phyloP scores from a whole-genome alignment of 2,113 vertebrate species.

The Morone chrysops region DNA sequence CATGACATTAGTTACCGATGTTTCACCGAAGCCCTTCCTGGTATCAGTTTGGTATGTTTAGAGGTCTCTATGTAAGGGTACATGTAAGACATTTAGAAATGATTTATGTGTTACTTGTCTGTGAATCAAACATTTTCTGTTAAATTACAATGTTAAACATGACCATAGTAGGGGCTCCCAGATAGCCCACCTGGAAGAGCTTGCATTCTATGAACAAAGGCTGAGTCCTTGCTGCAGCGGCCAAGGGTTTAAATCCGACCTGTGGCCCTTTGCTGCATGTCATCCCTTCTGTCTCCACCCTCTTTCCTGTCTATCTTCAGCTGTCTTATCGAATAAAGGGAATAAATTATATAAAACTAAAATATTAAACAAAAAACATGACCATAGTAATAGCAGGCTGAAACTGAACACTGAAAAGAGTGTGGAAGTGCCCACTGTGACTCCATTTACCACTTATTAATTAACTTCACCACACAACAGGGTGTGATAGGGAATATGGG shows the following conservation, averaged over 20 bases:
- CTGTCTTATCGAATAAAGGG: too few relatives aligned
- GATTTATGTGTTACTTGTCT: not conserved
- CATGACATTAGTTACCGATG: slow-evolving; percentile 39
- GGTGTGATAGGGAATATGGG: not conserved
- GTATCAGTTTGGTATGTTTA: not conserved
- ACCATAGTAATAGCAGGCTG: too few relatives aligned
- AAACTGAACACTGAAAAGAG: not conserved
- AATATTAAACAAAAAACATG: too few relatives aligned
- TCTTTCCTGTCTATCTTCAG: too few relatives aligned
- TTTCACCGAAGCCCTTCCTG: not conserved
- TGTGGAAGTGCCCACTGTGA: not conserved
- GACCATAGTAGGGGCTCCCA: not conserved
- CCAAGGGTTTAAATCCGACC: not conserved
- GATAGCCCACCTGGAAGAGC: too few relatives aligned
- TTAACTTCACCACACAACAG: not conserved
- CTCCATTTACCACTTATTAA: not conserved
- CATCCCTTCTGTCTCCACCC: too few relatives aligned
- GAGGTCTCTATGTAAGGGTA: not conserved
- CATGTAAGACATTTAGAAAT: not conserved
- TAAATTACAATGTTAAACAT: not conserved
- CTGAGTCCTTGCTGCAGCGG: too few relatives aligned
- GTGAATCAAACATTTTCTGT: not conserved
- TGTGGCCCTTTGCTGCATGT: too few relatives aligned
- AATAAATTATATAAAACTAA: too few relatives aligned
- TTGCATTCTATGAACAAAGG: too few relatives aligned